Evolutionary conservation across 64 coral and sea anemone genomes (phyloP).

Genomic region (Dendrophyllia cribrosa): DNA sequence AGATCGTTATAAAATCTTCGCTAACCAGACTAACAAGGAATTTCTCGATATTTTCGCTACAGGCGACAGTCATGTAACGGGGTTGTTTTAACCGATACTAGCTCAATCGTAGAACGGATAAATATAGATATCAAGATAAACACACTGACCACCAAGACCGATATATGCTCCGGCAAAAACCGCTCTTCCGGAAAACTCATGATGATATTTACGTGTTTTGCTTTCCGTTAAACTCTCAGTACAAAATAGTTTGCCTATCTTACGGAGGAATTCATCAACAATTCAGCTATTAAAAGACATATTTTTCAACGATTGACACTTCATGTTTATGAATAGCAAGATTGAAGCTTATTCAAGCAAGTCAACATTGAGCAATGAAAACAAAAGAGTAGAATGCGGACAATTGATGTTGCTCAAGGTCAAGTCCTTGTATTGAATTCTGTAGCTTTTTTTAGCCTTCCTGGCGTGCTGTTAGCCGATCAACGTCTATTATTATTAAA

Average conservation of each 20-base stretch:
- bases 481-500: constrained; percentile 42
- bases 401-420: constrained; percentile 8
- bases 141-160: neutral
- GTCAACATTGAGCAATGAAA: neutral
- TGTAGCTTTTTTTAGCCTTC: constrained; percentile 23
- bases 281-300: neutral
- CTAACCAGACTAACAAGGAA: neutral
- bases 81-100: neutral
- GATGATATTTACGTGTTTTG: neutral
- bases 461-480: constrained; percentile 27
- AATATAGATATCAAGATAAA: neutral
- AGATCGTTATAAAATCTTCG: too few relatives aligned
- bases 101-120: neutral
- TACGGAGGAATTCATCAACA: neutral
- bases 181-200: neutral
- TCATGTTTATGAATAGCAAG: too few relatives aligned
- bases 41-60: neutral
- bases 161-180: constrained; percentile 2
- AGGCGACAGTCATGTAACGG: constrained; percentile 14
- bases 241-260: neutral
- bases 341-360: neutral
- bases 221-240: neutral
- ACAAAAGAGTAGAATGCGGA: constrained; percentile 1
- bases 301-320: neutral
- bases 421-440: constrained; percentile 3